Evolutionary conservation across 2,888 invertebrate genomes (phyloP), one percentile per base, ranked within the genome.

Genomic region (Argynnis bischoffii): DNA sequence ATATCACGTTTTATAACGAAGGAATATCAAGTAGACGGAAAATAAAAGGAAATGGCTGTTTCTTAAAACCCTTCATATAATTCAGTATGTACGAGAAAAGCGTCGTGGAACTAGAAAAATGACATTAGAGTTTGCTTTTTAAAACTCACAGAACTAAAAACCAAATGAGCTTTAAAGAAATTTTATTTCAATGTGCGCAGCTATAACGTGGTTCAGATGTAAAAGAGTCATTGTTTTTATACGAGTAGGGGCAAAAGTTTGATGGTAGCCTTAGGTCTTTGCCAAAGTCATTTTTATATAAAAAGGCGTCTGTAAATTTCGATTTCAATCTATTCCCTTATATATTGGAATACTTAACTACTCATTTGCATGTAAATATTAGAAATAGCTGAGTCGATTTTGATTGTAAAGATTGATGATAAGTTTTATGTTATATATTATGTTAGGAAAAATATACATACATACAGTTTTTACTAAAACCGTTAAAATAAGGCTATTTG

Each of bases 211-310:
- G 61, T 50, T 61, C 50, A 51, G 35, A 35, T 16, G 41, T 53
- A 84, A 87, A 86, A 83, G 77, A 84, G 82, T 84, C 81, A 83
- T 87, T 88, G 85, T 85, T 86, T 86, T 87, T 85, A 87, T 82
- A 11, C 41, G 35, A 35, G 51, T 53, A 15, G 41, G n/a, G 35
- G 35, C 35, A 61, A 31, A 51, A 53, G 60, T 51, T 61, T 61
- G 51, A 50, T 16, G 16, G 6, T 18, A 50, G 35, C 16, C 18
- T 14, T 18, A 6, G 18, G 35, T 50, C 50, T n/a, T 50, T 16
- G 8, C 5, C n/a, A n/a, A n/a, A 50, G 50, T 41, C 8, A 11
- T 41, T 41, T 8, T 41, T 41, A 11, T 41, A 41, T 41, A 41
- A 8, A 41, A 41, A 41, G 8, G 2, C 11, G 26, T 4, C 8